phyloP scores from a whole-genome alignment of 2,113 vertebrate genomes.

The Microtus ochrogaster region DNA sequence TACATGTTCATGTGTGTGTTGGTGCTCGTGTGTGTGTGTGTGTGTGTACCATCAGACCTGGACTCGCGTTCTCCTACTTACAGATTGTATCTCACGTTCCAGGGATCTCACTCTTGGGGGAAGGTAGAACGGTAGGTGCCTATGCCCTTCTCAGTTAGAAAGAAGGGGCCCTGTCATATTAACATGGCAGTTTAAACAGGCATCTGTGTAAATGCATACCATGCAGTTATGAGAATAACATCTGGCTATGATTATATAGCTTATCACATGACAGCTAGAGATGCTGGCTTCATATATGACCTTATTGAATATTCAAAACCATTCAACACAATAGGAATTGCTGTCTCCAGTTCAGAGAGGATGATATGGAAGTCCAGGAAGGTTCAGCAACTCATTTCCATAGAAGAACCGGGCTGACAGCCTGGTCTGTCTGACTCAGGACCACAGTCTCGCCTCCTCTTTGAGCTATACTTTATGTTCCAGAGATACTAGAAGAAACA shows the following conservation, averaged over 20 bases:
- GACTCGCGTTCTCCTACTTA: not conserved
- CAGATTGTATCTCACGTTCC: not conserved
- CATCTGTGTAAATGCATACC: fast-evolving
- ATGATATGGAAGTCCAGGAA: not conserved
- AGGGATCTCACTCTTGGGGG: not conserved
- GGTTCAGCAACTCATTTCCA: not conserved
- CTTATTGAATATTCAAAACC: not conserved
- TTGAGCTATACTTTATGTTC: too few relatives aligned
- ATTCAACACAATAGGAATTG: not conserved
- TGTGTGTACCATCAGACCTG: not conserved
- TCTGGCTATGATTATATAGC: not conserved
- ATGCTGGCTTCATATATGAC: not conserved
- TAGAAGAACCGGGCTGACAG: not conserved
- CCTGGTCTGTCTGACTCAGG: not conserved
- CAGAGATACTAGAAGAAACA: not conserved
- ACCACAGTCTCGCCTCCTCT: fast-evolving
- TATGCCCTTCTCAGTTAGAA: not conserved
- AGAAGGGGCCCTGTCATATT: not conserved
- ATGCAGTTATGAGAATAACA: not conserved
- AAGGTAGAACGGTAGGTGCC: not conserved
- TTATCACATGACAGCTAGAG: not conserved
- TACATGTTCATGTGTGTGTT: not conserved
- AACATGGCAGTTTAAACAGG: not conserved
- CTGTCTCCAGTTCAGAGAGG: not conserved
- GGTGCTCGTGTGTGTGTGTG: not conserved